Evolutionary conservation across 2,113 vertebrate genomes (phyloP), one percentile per base, ranked within the genome.

Genomic region (Orycteropus afer): DNA sequence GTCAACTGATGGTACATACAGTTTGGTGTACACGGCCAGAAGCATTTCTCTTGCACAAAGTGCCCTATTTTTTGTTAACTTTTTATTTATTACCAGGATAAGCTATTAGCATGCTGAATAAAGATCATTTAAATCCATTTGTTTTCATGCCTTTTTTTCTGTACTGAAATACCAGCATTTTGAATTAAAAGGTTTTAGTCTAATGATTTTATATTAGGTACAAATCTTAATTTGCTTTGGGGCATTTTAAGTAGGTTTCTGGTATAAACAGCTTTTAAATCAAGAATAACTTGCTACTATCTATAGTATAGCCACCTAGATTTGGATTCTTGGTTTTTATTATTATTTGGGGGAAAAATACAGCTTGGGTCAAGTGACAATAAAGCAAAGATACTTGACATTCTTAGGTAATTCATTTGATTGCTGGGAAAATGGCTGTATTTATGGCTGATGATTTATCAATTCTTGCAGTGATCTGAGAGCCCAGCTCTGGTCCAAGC

Each of bases 21-120:
- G 9, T 79, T 93, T 49, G 7, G 27, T 59, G 32, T 57, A 51
- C 10, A 69, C 20, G 37, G 59, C 85, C 29, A 89, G 34, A 92
- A 91, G 42, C 71, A 53, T 53, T 92, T 84, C 93, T 94, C n/a
- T 80, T 80, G 22, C 65, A n/a, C n/a, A 77, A 84, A 61, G 57
- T 13, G 73, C 2, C 61, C 34, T 3, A 45, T 85, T 89, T 94
- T 71, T 71, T 80, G 49, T n/a, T 82, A 63, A 85, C 42, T 93
- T 91, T 34, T 94, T 94, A 95, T 83, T 95, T 96, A 95, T 94
- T 93, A 90, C 49, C 61, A 87, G 47, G 63, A 85, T 83, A 49
- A 96, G 65, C 1, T 82, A 87, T 82, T 88, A 32, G 45, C 27
- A 27, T 91, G 29, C 34, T 69, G 47, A 95, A 86, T 97, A 97